Base-by-base conservation (phyloP, 1,140 invertebrate species). In the Drosophila kepulauana region DNA sequence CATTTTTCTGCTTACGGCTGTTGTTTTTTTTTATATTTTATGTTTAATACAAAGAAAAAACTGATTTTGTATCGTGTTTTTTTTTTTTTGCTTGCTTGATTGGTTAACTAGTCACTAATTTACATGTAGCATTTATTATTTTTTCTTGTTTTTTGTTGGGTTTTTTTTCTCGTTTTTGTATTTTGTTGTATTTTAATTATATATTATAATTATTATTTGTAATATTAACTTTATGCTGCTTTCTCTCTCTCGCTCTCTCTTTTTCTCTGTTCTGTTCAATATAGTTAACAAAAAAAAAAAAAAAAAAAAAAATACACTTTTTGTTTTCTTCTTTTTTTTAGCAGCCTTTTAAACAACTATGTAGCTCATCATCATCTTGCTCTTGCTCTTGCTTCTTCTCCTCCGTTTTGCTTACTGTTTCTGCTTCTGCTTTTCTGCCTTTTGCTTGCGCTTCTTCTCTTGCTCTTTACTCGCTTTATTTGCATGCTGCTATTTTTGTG, bases 251-350 rank as follows among this genome's bases (percentile, higher is more conserved):
- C 20, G 4, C 20, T 25, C 20, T 25, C 20, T 25, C 20, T 25
- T 25, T 25, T 25, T 33, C n/a, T 67, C 49, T 65, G 13, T 59
- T 64, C 20, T 70, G 45, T 79, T 68, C 64, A 75, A 56, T 88
- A 82, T 78, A 82, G 69, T 82, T 88, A 86, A 86, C 75, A 86
- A 86, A 86, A 86, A 85, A 81, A 84, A 82, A 84, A 82, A 16
- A 16, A 15, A 15, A 15, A 81, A 68, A 61, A 54, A 49, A 38
- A 20, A 10, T 49, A 38, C 48, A n/a, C 25, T 4, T 33, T 20
- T 20, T 25, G 20, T 25, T 25, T 25, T 25, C 20, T 25, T 25
- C 20, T 25, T 25, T 25, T 20, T 25, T 79, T 82, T 77, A 87
- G 79, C 82, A 87, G 84, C 82, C 79, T 87, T 87, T 80, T 84